Conservation (phyloP, 2,888 invertebrate genomes). For the Nemapogon koenigi region DNA sequence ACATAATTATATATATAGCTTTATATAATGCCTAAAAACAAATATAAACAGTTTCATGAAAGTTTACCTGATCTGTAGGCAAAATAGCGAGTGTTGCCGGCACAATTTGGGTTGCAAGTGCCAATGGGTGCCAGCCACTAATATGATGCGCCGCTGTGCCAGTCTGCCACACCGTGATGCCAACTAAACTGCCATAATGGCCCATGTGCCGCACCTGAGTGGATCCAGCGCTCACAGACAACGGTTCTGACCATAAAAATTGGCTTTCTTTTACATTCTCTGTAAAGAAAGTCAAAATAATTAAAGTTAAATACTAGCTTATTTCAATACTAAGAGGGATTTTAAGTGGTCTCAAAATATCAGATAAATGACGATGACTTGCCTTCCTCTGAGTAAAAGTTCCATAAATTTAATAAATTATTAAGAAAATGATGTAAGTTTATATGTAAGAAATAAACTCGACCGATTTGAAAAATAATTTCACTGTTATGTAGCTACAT, state of each 20-base stretch:
- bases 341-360: no score
- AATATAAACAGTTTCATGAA: slow-evolving; percentile 1
- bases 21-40: neutral
- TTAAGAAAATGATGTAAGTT: no score
- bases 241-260: slow-evolving; percentile 72
- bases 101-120: slow-evolving; percentile 88
- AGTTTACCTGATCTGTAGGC: slow-evolving; percentile 65
- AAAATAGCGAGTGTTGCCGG: slow-evolving; percentile 83
- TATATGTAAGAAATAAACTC: no score
- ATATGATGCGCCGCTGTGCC: slow-evolving; percentile 62
- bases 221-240: slow-evolving; percentile 66
- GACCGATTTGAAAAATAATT: no score
- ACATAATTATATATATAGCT: neutral
- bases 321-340: no score
- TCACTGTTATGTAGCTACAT: no score
- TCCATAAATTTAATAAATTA: no score
- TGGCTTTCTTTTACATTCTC: slow-evolving; percentile 75
- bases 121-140: slow-evolving; percentile 84
- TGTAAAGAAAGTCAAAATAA: slow-evolving; percentile 32
- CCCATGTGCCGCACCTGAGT: slow-evolving; percentile 70
- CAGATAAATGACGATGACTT: no score
- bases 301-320: no score
- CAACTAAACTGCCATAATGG: slow-evolving; percentile 75
- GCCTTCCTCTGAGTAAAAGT: no score
- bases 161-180: slow-evolving; percentile 69